Evolutionary conservation across 2,888 invertebrate genomes (phyloP).

Genomic region (Rhingia campestris): DNA sequence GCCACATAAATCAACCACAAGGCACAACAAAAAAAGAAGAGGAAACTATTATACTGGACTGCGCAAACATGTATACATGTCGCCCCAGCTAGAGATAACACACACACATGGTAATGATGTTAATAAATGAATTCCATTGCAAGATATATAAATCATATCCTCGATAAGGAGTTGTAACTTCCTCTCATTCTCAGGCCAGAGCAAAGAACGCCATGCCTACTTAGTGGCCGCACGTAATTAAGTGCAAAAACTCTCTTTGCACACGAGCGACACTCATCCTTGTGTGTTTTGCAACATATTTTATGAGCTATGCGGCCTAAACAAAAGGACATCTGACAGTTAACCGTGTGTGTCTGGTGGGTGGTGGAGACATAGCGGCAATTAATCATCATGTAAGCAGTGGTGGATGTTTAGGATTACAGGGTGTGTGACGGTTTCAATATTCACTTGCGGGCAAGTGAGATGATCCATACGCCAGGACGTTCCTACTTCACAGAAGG

Average conservation of each 20-base stretch:
- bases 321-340: slow-evolving; percentile 50
- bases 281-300: slow-evolving; percentile 56
- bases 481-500: slow-evolving; percentile 20
- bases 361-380: slow-evolving; percentile 37
- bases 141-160: slow-evolving; percentile 71
- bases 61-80: slow-evolving; percentile 29
- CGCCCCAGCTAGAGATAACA: slow-evolving; percentile 24
- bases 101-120: slow-evolving; percentile 67
- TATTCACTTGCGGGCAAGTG: slow-evolving; percentile 16
- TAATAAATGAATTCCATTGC: slow-evolving; percentile 70
- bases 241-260: slow-evolving; percentile 57
- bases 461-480: slow-evolving; percentile 23
- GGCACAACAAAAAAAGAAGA: slow-evolving; percentile 4
- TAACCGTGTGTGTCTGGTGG: slow-evolving; percentile 14
- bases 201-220: slow-evolving; percentile 14
- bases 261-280: slow-evolving; percentile 53
- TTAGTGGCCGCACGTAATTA: slow-evolving; percentile 58
- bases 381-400: slow-evolving; percentile 65
- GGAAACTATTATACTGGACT: slow-evolving; percentile 31
- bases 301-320: slow-evolving; percentile 63
- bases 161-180: slow-evolving; percentile 48
- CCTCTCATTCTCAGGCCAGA: not conserved
- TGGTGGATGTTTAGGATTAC: slow-evolving; percentile 4
- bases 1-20: slow-evolving; percentile 60
- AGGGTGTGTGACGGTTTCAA: slow-evolving; percentile 33